Base-by-base conservation (phyloP, 2,113 vertebrate genomes). In the Centropus unirufus region DNA sequence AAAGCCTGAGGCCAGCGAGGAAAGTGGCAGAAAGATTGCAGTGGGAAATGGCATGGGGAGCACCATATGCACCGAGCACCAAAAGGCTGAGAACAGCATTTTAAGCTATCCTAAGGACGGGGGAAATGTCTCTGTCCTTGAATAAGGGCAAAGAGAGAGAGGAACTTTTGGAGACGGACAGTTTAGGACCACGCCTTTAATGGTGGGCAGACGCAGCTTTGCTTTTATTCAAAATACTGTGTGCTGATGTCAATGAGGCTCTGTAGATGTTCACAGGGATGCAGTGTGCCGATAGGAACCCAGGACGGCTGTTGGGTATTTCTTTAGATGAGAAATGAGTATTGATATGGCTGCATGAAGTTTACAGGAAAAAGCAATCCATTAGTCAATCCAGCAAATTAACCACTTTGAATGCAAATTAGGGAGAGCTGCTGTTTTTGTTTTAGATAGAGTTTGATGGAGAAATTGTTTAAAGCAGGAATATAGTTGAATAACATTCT, bases 1-100 rank as follows among this genome's bases (percentile, higher is more conserved):
- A 12, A 9, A 89, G 92, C 96, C 95, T 2, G n/a, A 39, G 95
- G 95, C 91, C 93, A 93, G 91, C 2, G 2, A 74, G 80, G 68
- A 29, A 30, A 15, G 76, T 12, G 68, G 86, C 92, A 83, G 85
- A 30, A 88, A 44, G 44, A 61, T 18, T 47, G 89, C 30, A 2
- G 55, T 14, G 88, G 84, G 63, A 86, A 27, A 39, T 32, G 55
- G 72, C 93, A 1, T 63, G 81, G 86, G 89, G 89, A 94, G 95
- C 89, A 92, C 92, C 95, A 93, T 57, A 87, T 94, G 95, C 94
- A 46, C 85, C 2, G 2, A 23, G 73, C 57, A 10, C 68, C 3
- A 6, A 76, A 20, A 23, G 68, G 93, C 96, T 95, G 83, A 67
- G 63, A 80, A 14, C 82, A 83, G 92, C 94, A 20, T 20, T 76